These are phyloP conservation scores for Nysson spinosus DNA, from an alignment of 2,888 invertebrate genomes.

Conservation along the genomic window DNA sequence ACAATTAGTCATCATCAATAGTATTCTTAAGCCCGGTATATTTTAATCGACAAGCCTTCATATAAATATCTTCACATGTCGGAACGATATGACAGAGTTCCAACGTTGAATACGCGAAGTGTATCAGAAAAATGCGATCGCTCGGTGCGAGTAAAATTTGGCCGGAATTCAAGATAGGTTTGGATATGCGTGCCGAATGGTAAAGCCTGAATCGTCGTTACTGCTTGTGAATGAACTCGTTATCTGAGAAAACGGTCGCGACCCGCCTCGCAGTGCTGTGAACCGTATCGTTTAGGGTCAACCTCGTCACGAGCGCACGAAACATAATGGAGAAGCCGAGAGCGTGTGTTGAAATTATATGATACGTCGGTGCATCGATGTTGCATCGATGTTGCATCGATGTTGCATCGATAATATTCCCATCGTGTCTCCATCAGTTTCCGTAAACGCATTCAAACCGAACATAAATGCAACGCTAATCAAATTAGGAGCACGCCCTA, in stretches of 20 bases:
- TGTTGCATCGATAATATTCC: conserved; percentile 3
- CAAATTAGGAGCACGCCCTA: not conserved
- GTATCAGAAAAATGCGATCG: not conserved
- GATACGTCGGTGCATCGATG: conserved; percentile 16
- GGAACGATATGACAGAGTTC: too few species aligned
- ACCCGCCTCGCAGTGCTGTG: conserved; percentile 55
- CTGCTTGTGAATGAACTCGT: conserved; percentile 70
- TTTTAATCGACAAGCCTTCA: too few species aligned
- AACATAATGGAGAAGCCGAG: conserved; percentile 25
- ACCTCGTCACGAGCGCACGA: conserved; percentile 35
- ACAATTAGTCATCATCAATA: too few species aligned
- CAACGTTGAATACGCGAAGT: not conserved
- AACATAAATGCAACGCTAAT: conserved; percentile 8
- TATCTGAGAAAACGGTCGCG: conserved; percentile 65
- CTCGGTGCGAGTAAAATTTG: not conserved
- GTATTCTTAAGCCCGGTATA: too few species aligned
- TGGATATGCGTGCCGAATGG: conserved; percentile 30
- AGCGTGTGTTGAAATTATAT: conserved; percentile 20
- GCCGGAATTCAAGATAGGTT: conserved; percentile 13
- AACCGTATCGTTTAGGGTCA: conserved; percentile 55
- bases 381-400: conserved; percentile 1
- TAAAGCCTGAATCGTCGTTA: conserved; percentile 32
- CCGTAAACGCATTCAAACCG: not conserved
- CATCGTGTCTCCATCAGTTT: not conserved
- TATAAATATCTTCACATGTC: too few species aligned